phyloP scores from a whole-genome alignment of 2,888 invertebrate genomes.

The Chrysolina americana region DNA sequence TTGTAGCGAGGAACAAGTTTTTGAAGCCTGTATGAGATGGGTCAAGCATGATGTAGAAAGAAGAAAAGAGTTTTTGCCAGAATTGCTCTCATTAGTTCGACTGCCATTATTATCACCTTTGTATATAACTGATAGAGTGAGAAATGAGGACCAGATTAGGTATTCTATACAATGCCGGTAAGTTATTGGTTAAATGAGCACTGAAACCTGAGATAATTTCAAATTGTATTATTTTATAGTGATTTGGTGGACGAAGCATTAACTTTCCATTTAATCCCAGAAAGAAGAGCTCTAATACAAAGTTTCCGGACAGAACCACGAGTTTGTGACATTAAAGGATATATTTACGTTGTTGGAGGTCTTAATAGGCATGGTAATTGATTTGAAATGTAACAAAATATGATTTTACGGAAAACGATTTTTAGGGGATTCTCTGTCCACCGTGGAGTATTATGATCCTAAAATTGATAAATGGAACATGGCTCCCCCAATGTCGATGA shows the following conservation, averaged over 20 bases:
- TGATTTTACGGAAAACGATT: neutral
- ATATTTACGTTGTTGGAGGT: constrained; percentile 90
- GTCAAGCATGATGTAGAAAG: constrained; percentile 75
- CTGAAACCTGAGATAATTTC: neutral
- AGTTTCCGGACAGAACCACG: constrained; percentile 84
- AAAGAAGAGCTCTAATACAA: constrained; percentile 82
- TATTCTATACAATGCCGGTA: constrained; percentile 84
- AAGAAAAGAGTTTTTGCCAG: constrained; percentile 76
- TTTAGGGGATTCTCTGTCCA: constrained; percentile 83
- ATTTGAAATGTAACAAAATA: neutral
- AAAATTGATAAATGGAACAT: constrained; percentile 79
- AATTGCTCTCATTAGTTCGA: constrained; percentile 82
- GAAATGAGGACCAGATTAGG: constrained; percentile 83
- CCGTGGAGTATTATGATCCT: constrained; percentile 89
- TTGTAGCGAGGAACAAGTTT: constrained; percentile 83
- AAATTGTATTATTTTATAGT: constrained; percentile 64
- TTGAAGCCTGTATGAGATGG: constrained; percentile 89
- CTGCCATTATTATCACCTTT: constrained; percentile 86
- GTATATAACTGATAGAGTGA: constrained; percentile 85
- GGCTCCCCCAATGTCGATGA: constrained; percentile 87
- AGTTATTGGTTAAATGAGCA: constrained; percentile 26
- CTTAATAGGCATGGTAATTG: constrained; percentile 81
- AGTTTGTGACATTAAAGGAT: constrained; percentile 83
- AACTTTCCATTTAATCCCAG: constrained; percentile 90
- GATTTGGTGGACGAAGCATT: constrained; percentile 90